phyloP scores from a whole-genome alignment of 2,113 vertebrate genomes.

The Larimichthys polyactis region DNA sequence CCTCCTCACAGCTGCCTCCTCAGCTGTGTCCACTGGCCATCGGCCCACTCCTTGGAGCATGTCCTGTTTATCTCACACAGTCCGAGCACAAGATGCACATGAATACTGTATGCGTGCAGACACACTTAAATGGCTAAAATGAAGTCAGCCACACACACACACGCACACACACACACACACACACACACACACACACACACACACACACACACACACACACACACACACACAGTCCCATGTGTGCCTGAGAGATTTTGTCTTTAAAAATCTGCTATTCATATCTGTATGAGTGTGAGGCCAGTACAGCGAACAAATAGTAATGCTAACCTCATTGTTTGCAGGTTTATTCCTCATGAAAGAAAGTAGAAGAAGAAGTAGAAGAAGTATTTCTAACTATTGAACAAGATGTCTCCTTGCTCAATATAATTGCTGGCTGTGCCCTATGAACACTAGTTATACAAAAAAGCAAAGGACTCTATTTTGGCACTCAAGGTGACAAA shows the following conservation, averaged over 20 bases:
- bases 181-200: not conserved
- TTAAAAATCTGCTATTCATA: not conserved
- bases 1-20: constrained; percentile 80
- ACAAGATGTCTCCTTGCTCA: constrained; percentile 23
- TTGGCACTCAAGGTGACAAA: not conserved
- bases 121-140: constrained; percentile 18
- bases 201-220: not conserved
- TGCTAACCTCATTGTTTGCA: not conserved
- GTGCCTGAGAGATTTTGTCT: constrained; percentile 22
- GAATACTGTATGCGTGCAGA: constrained; percentile 36
- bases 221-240: not conserved
- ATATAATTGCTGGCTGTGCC: constrained; percentile 9
- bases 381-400: constrained; percentile 3
- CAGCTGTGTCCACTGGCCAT: constrained; percentile 82
- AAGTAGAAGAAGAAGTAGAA: not conserved
- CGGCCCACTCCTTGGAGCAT: constrained; percentile 72
- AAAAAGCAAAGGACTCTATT: not conserved
- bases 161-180: not conserved
- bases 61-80: constrained; percentile 78
- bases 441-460: not conserved
- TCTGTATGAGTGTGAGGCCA: not conserved
- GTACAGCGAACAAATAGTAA: constrained; percentile 10
- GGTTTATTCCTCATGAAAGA: constrained; percentile 16
- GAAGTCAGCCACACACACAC: not conserved
- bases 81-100: constrained; percentile 33